A percentile compares a stretch with the other conserved stretches of the same genome.
phyloP scores from a whole-genome alignment of 2,888 invertebrate species.

The Melanostoma mellinum region DNA sequence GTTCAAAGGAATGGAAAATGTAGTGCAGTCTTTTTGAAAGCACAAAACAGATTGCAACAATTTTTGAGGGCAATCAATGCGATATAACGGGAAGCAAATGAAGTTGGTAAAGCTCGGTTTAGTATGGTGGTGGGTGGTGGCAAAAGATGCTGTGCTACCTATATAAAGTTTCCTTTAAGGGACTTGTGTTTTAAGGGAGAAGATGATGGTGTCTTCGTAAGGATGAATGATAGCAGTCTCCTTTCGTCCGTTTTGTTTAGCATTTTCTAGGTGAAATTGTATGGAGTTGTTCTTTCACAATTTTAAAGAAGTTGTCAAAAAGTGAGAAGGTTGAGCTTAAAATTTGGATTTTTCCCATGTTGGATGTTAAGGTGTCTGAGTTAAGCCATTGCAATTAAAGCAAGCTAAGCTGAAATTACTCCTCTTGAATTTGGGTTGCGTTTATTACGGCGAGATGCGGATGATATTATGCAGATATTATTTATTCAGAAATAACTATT shows the following conservation, averaged over 20 bases:
- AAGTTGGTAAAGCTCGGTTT: conserved; percentile 64
- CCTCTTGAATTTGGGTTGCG: no score
- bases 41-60: conserved; percentile 59
- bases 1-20: conserved; percentile 51
- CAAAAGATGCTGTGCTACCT: conserved; percentile 28
- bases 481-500: no score
- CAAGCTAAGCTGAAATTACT: no score
- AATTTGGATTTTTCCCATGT: background rate
- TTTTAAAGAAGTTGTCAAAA: background rate
- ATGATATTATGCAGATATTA: no score
- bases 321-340: background rate
- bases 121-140: conserved; percentile 19
- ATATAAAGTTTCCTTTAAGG: conserved; percentile 14
- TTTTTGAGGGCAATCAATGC: conserved; percentile 70
- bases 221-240: conserved; percentile 46
- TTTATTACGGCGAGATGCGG: no score
- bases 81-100: conserved; percentile 69
- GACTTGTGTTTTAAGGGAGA: background rate
- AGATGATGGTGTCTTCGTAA: background rate
- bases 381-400: no score
- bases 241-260: conserved; percentile 40
- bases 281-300: conserved; percentile 28
- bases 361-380: background rate
- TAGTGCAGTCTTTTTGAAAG: conserved; percentile 12
- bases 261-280: conserved; percentile 46